Conservation (phyloP, 2,797 vertebrate species). For the Hypotaenidia okinawae region DNA sequence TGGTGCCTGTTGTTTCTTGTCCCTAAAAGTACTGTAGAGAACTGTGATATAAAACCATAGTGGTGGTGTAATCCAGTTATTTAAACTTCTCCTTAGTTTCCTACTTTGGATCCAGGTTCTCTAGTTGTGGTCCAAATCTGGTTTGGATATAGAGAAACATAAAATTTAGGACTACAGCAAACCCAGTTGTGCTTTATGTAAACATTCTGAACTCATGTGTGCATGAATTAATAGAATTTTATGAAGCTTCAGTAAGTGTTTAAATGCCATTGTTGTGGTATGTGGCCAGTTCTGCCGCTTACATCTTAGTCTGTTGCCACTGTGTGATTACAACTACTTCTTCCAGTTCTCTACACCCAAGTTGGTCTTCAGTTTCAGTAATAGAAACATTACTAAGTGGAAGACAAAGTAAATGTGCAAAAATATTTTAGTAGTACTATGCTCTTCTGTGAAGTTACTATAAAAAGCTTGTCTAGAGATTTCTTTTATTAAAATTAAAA, state of each 20-base stretch:
- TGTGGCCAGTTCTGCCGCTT: not conserved
- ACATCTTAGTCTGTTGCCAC: not conserved
- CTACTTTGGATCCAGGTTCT: not conserved
- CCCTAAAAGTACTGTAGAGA: not conserved
- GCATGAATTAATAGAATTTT: not conserved
- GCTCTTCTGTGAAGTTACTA: not conserved
- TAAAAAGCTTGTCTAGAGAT: not conserved
- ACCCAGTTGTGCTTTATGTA: not conserved
- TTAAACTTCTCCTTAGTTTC: not conserved
- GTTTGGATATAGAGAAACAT: not conserved
- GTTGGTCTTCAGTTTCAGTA: not conserved
- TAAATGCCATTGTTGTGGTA: not conserved
- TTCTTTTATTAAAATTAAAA: not conserved
- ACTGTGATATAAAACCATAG: not conserved
- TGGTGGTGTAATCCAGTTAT: not conserved
- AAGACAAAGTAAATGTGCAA: not conserved
- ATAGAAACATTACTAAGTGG: not conserved
- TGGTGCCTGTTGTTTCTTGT: not conserved
- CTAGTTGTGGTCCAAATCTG: not conserved
- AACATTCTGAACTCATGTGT: not conserved
- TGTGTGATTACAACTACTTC: not conserved
- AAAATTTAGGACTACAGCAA: not conserved
- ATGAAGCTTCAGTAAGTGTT: not conserved
- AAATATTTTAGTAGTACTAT: not conserved
- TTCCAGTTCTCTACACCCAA: not conserved